Evolutionary conservation across 92 coral and sea anemone genomes (phyloP), one percentile per base, ranked within the genome.

Genomic region (Porites lobata): DNA sequence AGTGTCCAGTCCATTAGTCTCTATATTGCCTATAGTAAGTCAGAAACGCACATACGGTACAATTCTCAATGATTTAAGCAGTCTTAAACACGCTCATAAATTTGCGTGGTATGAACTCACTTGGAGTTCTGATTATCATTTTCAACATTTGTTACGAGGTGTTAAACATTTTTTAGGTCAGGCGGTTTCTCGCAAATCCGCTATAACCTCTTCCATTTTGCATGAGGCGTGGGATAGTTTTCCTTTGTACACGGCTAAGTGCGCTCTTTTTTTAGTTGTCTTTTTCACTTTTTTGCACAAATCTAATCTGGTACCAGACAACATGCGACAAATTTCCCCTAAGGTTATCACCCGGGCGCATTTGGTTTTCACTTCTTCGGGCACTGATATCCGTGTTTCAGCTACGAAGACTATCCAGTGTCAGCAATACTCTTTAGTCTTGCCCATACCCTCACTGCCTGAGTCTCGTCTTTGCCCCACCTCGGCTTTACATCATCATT

Each of bases 1-100:
- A 67, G 69, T 66, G 77, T 75, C 10, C 17, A 75, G 65, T 75
- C 65, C 50, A 21, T n/a, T 52, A 74, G 57, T 19, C 17, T 50
- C 10, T 85, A 77, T 52, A 50, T 67, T n/a, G 84, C 76, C 9
- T 65, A 17, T 64, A 69, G 75, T 67, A 8, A 24, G 64, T 63
- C 32, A 19, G 50, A 74, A 52, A 3, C 66, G 84, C 18, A 22
- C 89, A 9, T 77, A 43, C 58, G 78, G 89, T 66, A 85, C 76
- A 5, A 84, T 84, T 58, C 68, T 29, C 53, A 84, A 84, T 59
- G 75, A 74, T 74, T 0, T 84, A 0, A 69, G 47, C 47, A 29
- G 74, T 26, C 51, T 63, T 63, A 63, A 14, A 19, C 47, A 68
- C 72, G 8, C 43, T 67, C 72, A 26, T 26, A 17, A 29, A 13